Evolutionary conservation across 2,888 invertebrate genomes (phyloP), one percentile per base, ranked within the genome.

Genomic region (Drosophila borealis): DNA sequence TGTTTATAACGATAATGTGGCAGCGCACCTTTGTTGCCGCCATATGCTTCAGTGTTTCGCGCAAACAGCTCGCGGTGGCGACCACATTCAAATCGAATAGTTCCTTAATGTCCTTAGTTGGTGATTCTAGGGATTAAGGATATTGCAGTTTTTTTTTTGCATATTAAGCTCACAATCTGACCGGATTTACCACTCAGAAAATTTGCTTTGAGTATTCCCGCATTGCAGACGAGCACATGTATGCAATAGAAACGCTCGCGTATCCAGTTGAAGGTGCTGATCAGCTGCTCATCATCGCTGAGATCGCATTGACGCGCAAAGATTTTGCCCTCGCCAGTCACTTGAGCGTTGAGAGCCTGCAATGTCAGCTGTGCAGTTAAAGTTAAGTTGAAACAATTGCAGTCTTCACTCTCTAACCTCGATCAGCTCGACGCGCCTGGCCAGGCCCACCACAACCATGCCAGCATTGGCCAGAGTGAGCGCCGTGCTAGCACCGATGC

Each of bases 1-100:
- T 95, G 89, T 94, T 94, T 59, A 95, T 93, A 56, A 94, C 93
- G 55, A 95, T 92, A 69, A 95, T 93, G 73, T 95, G 95, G 0
- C 94, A 95, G 45, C 93, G 93, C 1, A 92, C 90, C 2, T 92
- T 91, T 39, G 92, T 90, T 34, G 92, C 92, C 36, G 92, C 92
- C 94, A 95, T 94, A 0, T 93, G 91, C 61, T 93, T 93, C 0
- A 94, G 82, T 0, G 94, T 93, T 88, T 95, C 94, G 44, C 94
- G 92, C 3, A 94, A 91, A 71, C 94, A 94, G 14, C 94, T 92
- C 34, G 94, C 93, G 1, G 94, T 90, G 0, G 93, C 94, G 36
- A 95, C 86, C 0, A 95, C 93, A 89, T 95, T 95, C n/a, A 92
- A 70, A 68, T 92, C 91, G 50, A 92, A 92, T 2, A 92, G 80